Base-by-base conservation (phyloP, 1,140 invertebrate genomes). In the Leptonema lineaticorne region DNA sequence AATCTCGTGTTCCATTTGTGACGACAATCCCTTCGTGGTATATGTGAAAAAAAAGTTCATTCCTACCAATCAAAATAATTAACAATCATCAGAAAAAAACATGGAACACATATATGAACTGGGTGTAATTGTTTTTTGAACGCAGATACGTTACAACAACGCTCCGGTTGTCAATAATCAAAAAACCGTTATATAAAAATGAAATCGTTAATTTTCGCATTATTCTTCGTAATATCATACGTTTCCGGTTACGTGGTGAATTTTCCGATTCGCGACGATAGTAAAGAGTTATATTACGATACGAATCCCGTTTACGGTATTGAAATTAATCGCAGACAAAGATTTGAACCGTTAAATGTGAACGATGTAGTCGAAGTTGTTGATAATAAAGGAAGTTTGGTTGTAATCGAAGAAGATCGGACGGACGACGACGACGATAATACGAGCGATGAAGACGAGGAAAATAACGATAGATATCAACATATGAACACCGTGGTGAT, bases 381-480 rank as follows among this genome's bases (percentile, higher is more conserved):
- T 24, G 50, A 24, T 11, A 26, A 53, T 24, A 24, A 53, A 53
- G 50, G 11, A 18, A 24, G 11, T 18, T 7, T 20, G 46, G n/a
- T 20, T 2, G n/a, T 20, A 22, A 2, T 5, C 30, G 30, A 5
- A 6, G 30, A 20, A 50, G 18, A 50, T 8, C 20, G 9, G 24
- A 11, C 27, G 1, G 8, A 26, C 22, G 50, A 9, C 1, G 20
- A 7, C 11, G 50, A 53, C 4, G 46, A 48, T 4, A 53, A 24
- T 7, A 16, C 22, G n/a, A n/a, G n/a, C 50, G 50, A n/a, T n/a
- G 46, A 50, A 3, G 45, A 68, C 5, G 57, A 53, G 14, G 58
- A 30, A 5, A 18, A 9, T 22, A 53, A 3, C 5, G 30, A 1
- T 26, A 16, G 27, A n/a, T n/a, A n/a, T 0, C 20, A 26, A 18